Base-by-base conservation (phyloP, 1,140 invertebrate species). In the Palaemon carinicauda region DNA sequence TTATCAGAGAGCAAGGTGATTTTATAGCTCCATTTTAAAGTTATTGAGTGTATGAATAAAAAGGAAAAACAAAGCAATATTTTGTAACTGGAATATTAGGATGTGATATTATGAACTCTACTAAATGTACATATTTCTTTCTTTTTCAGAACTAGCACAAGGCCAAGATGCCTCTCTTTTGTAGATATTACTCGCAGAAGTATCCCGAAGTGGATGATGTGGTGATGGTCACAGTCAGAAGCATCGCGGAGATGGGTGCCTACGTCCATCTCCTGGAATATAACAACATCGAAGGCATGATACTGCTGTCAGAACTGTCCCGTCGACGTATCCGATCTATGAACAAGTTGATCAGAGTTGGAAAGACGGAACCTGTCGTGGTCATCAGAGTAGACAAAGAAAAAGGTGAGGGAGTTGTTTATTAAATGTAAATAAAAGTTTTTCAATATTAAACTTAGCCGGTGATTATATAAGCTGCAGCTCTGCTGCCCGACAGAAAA, bases 361-460 rank as follows among this genome's bases (percentile, higher is more conserved):
- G 98, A 51, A 96, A 99, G 93, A 99, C 96, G 86, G 99, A 99
- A 93, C 98, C 98, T 84, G 98, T 99, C 51, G 98, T 99, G 74
- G 99, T 99, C 53, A 99, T 99, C 91, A 94, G 99, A 93, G 99
- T 99, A 12, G 98, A 99, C 91, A 98, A 99, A 94, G 98, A 99
- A 90, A 99, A 99, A 95, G 98, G 97, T 97, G 92, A 50, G 15
- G n/a, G 10, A 21, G 17, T 75, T 75, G 33, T 75, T 52, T 82
- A 71, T 78, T 78, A 87, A n/a, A n/a, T n/a, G n/a, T n/a, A n/a
- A n/a, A n/a, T n/a, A n/a, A n/a, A n/a, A n/a, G n/a, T n/a, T n/a
- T n/a, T n/a, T n/a, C n/a, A n/a, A n/a, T n/a, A n/a, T n/a, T n/a
- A n/a, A n/a, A n/a, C n/a, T n/a, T n/a, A n/a, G n/a, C n/a, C n/a